Base-by-base conservation (phyloP, 2,797 vertebrate genomes). In the Fratercula arctica region DNA sequence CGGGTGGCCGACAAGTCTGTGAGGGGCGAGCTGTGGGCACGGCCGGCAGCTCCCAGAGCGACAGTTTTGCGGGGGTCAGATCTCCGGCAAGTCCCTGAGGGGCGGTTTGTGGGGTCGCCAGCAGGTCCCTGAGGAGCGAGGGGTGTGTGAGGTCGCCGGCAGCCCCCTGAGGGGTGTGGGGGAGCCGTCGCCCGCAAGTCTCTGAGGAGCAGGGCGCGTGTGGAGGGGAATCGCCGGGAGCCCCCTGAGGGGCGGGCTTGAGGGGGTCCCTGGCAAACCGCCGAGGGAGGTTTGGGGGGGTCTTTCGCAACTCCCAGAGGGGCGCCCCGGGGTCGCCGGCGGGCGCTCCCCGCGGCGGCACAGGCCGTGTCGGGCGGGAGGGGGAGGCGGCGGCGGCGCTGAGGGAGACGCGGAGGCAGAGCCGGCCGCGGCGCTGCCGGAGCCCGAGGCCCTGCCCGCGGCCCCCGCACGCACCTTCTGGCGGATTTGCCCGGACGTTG, bases 401-500 rank as follows among this genome's bases (percentile, higher is more conserved):
- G 50, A 69, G 43, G 25, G 45, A 73, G 66, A 59, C 69, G 93
- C 46, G 63, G 75, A 60, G 78, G 37, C 61, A 68, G 75, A 85
- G 39, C 68, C 85, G 72, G 74, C 92, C 86, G 74, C 92, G 39
- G 72, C 84, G n/a, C 70, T 15, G 87, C 92, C 82, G 89, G 72
- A 89, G 87, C 90, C 94, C 90, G 63, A 94, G 92, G 93, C 97
- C 87, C 90, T 88, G 50, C 80, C 59, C 91, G 56, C 68, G 53
- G 75, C 77, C 91, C 81, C 89, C 60, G 77, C 31, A 75, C 97
- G 98, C 96, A 99, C 99, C 99, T 99, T 99, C 98, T 99, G 99
- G 64, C 99, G 98, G 97, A 99, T 99, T 98, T 99, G 99, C 23
- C 99, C 99, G 29, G 99, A 99, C 64, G 99, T 99, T 81, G 99